Evolutionary conservation across 2,888 invertebrate genomes (phyloP), one percentile per base, ranked within the genome.

Genomic region (Microctonus aethiopoides): DNA sequence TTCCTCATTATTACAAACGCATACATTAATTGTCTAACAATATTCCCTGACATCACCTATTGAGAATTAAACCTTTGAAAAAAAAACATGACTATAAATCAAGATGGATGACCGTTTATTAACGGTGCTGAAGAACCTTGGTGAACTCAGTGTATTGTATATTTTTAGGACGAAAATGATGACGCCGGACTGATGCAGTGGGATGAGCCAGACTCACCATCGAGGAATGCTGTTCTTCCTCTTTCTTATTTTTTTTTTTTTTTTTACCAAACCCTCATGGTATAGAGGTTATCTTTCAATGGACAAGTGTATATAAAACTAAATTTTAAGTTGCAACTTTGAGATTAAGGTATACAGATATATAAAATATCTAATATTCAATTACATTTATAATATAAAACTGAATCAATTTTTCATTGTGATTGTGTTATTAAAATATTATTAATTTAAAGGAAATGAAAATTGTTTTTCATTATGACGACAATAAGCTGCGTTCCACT

Each of bases 191-290:
- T 56, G 56, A 72, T 74, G 68, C 69, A 67, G 52, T 32, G 13
- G 36, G 67, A 73, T 70, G 71, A 70, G 69, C 65, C 75, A 65
- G 80, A 79, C 74, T 81, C 82, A 79, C 68, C 73, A 73, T 78
- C 76, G 73, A 76, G 79, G 83, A 83, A 83, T 81, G 83, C 76
- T 65, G 82, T 79, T 76, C 64, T 66, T 73, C 68, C 67, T 74
- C 68, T 61, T 73, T 64, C 72, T 71, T 60, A 22, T 60, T 65
- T 67, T 46, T 57, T 59, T 41, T 22, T 60, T 65, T 67, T 46
- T 61, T 59, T 41, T 29, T n/a, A 36, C 36, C 36, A 6, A 24
- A 7, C n/a, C 41, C n/a, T 13, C 29, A 26, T 26, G 56, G 13
- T 26, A n/a, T 64, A 20, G 10, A 41, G 51, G 6, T 39, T 29